A percentile compares a stretch with the other conserved stretches of the same genome.
Evolutionary conservation across 2,888 invertebrate species (phyloP).

Genomic region (Drosophila koepferae): DNA sequence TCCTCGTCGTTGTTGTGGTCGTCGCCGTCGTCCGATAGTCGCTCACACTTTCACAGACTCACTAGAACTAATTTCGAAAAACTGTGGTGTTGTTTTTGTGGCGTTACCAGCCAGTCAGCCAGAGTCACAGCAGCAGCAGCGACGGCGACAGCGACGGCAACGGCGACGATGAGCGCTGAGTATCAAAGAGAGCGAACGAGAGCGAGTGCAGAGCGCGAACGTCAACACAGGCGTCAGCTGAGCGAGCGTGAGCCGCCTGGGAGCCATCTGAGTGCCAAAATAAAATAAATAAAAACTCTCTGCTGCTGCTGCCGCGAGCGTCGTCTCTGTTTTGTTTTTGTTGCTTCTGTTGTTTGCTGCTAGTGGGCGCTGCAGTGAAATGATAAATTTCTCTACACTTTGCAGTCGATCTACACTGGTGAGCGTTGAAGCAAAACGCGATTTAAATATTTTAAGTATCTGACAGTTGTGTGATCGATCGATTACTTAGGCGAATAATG

Average conservation of each 20-base stretch:
- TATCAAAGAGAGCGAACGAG: slow-evolving; percentile 49
- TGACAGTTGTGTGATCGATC: neutral
- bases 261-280: slow-evolving; percentile 58
- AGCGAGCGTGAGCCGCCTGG: slow-evolving; percentile 56
- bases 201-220: slow-evolving; percentile 44
- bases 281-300: slow-evolving; percentile 48
- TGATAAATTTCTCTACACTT: slow-evolving; percentile 82
- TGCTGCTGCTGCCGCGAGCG: slow-evolving; percentile 44
- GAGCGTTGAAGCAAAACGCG: neutral
- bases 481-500: neutral
- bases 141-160: slow-evolving; percentile 15
- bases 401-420: slow-evolving; percentile 60
- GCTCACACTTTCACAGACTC: slow-evolving; percentile 84
- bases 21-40: slow-evolving; percentile 65
- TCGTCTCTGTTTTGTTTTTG: slow-evolving; percentile 22
- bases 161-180: slow-evolving; percentile 55
- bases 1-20: slow-evolving; percentile 38
- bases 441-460: neutral
- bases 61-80: slow-evolving; percentile 84
- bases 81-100: slow-evolving; percentile 82
- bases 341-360: slow-evolving; percentile 25
- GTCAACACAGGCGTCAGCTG: slow-evolving; percentile 47
- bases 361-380: slow-evolving; percentile 68
- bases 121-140: slow-evolving; percentile 31
- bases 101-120: slow-evolving; percentile 61